Evolutionary conservation across 2,888 invertebrate genomes (phyloP), one percentile per base, ranked within the genome.

Genomic region (Blastobasis adustella): DNA sequence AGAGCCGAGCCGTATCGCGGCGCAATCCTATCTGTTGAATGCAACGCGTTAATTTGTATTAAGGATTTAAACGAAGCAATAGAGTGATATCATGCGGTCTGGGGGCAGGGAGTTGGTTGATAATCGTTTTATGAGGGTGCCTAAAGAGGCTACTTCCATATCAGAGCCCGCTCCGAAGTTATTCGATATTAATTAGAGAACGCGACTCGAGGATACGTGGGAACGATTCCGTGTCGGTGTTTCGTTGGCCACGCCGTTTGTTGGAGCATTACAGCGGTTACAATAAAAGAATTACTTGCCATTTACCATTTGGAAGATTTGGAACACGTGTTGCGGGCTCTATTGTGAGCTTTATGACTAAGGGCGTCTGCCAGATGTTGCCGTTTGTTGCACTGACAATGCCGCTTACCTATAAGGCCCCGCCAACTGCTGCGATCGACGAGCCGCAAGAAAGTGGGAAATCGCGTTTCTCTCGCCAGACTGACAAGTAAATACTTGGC

Each of bases 41-140:
- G 67, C 63, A 75, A 78, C 72, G 76, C 82, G 81, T 81, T 80
- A 78, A 85, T 82, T 82, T 75, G 74, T 80, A 79, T 80, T 79
- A 76, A 70, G 58, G 68, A 69, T 61, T 67, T 70, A 72, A 75
- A 77, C 71, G 69, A 69, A 66, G 68, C 70, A 69, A 75, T 72
- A 71, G 71, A 75, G 71, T 70, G 76, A 76, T 79, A 78, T 66
- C 73, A 67, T 62, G 66, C 66, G 63, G 66, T 67, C 66, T 72
- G 71, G 73, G 75, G 72, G 74, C 67, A 61, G 67, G 73, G 78
- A 75, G 76, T 81, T 76, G 80, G 82, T 84, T 79, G 81, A 79
- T 86, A 83, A 87, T 85, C 81, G 85, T 82, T 87, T 86, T 86
- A 87, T 77, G 76, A 77, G 81, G 82, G 79, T 79, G 70, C 71